These are phyloP conservation scores for Ophiothrix spiculata DNA, from an alignment of 35 echinoderm and acorn worm species.

Conservation along the genomic window DNA sequence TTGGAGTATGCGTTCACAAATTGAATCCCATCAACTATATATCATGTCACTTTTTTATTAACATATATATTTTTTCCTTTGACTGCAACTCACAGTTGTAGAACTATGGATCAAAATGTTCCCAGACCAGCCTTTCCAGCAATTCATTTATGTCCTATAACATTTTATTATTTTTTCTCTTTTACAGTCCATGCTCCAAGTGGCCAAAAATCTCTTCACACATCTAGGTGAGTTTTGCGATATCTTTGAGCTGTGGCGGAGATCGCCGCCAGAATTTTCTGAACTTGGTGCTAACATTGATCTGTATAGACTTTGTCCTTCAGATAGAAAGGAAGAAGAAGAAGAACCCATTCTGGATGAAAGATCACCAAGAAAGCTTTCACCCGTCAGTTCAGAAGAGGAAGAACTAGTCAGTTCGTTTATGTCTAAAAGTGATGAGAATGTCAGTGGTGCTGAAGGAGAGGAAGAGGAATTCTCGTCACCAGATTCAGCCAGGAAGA, in stretches of 20 bases:
- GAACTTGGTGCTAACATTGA: conserved; percentile 42
- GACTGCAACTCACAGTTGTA: too few species aligned
- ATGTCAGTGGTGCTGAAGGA: neutral
- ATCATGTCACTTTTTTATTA: too few species aligned
- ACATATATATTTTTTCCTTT: too few species aligned
- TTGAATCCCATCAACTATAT: too few species aligned
- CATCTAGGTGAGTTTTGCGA: conserved; percentile 94
- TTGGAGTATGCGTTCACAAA: too few species aligned
- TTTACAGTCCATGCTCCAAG: conserved; percentile 94
- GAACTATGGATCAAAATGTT: too few species aligned
- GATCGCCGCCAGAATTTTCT: conserved; percentile 35
- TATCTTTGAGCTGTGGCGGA: conserved; percentile 48
- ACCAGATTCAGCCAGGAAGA: neutral
- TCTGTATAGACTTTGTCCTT: neutral
- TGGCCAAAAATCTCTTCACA: conserved; percentile 99
- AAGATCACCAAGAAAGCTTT: neutral
- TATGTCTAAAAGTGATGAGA: neutral
- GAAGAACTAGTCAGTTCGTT: neutral
- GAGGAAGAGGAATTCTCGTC: neutral
- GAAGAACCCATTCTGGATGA: neutral
- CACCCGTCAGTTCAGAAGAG: neutral
- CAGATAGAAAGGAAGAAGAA: conserved; percentile 8
- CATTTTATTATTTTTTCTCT: conserved; percentile 31
- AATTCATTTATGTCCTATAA: too few species aligned
- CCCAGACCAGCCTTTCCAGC: too few species aligned